These are phyloP conservation scores for Lasioglossum lativentre DNA, from an alignment of 2,888 invertebrate species.

Conservation along the genomic window DNA sequence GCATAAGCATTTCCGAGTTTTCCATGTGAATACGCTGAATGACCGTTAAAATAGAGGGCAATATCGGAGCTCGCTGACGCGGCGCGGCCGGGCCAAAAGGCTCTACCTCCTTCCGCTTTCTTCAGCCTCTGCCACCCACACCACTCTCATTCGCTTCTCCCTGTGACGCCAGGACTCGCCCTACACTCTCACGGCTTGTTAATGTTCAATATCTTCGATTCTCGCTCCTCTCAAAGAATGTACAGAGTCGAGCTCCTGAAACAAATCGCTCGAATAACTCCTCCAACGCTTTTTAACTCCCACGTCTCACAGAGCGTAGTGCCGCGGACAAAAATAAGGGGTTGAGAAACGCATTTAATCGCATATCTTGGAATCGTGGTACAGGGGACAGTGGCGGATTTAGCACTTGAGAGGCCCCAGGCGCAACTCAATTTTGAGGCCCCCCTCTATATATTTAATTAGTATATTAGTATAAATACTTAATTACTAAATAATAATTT, in stretches of 20 bases:
- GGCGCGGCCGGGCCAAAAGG: conserved; percentile 38
- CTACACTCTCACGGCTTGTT: conserved; percentile 42
- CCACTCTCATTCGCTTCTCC: conserved; percentile 8
- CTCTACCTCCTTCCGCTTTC: conserved; percentile 11
- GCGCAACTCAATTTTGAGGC: too few relatives aligned
- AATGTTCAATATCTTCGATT: conserved; percentile 61
- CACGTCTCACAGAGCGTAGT: too few relatives aligned
- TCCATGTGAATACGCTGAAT: conserved; percentile 63
- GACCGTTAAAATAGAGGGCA: conserved; percentile 64
- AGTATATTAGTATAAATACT: too few relatives aligned
- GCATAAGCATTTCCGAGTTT: conserved; percentile 53
- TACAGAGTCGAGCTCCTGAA: conserved; percentile 9
- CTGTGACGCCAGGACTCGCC: conserved; percentile 37
- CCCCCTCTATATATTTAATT: too few relatives aligned
- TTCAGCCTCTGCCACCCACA: not conserved
- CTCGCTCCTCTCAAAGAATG: conserved; percentile 32
- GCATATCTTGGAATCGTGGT: too few relatives aligned
- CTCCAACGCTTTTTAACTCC: too few relatives aligned
- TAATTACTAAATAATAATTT: too few relatives aligned
- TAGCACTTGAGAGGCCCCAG: too few relatives aligned
- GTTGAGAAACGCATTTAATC: too few relatives aligned
- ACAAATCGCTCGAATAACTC: not conserved
- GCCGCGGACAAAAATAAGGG: not conserved
- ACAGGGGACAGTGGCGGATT: too few relatives aligned
- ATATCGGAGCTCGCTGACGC: conserved; percentile 70